Conservation (phyloP, 2,888 invertebrate genomes). For the Rotaria sp. region DNA sequence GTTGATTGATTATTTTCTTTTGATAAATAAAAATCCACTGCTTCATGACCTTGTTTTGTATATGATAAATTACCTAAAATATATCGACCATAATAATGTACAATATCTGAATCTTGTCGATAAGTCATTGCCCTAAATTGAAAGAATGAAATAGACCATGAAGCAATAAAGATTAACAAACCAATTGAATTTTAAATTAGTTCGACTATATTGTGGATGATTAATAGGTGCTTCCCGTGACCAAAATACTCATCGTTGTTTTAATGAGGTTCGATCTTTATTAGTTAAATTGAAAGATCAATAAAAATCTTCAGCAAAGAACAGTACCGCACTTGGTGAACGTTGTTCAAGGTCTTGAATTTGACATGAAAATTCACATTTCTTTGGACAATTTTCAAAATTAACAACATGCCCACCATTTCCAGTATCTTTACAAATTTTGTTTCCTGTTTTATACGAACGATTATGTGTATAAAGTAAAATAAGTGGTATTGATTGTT, state of each 20-base stretch:
- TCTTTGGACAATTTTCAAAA: background rate
- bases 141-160: background rate
- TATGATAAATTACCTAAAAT: background rate
- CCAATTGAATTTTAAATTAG: background rate
- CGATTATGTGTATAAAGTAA: background rate
- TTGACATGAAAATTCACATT: constrained; percentile 2
- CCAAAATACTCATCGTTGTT: background rate
- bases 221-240: background rate
- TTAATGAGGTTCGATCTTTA: background rate
- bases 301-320: background rate
- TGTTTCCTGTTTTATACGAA: background rate
- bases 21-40: background rate
- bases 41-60: background rate
- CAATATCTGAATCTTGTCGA: background rate
- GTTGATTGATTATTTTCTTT: background rate
- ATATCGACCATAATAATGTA: background rate
- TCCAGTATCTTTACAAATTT: background rate
- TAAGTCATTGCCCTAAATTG: background rate
- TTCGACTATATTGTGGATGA: background rate
- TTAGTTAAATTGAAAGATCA: background rate
- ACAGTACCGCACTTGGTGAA: background rate
- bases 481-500: background rate
- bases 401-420: background rate
- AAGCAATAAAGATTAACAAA: background rate
- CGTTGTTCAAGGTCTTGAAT: background rate